phyloP scores from a whole-genome alignment of 2,888 invertebrate genomes.

The Eucera pruinosa region DNA sequence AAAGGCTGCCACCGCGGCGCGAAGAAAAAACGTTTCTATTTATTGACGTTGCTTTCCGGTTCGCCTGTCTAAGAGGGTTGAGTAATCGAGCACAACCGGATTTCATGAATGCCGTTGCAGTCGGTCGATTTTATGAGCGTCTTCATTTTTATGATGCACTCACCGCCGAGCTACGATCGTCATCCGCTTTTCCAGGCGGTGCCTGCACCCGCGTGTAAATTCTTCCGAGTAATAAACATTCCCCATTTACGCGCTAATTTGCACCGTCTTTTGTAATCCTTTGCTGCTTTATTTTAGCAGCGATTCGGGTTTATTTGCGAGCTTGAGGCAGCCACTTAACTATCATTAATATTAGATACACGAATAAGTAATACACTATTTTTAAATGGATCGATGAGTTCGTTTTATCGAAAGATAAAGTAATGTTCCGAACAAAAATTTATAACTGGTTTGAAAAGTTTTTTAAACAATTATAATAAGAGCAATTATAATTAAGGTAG shows the following conservation, averaged over 20 bases:
- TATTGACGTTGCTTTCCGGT: conserved; percentile 45
- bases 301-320: no score
- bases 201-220: conserved; percentile 56
- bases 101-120: conserved; percentile 40
- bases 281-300: background rate
- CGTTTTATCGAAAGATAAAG: no score
- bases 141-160: conserved; percentile 68
- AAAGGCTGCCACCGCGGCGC: background rate
- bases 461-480: no score
- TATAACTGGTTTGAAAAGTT: no score
- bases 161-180: conserved; percentile 55
- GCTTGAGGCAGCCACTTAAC: no score
- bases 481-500: no score
- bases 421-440: no score
- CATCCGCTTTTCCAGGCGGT: conserved; percentile 41
- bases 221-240: conserved; percentile 44
- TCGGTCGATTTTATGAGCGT: conserved; percentile 65
- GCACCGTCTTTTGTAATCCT: background rate
- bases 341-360: no score
- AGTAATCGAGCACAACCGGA: conserved; percentile 11
- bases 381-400: no score
- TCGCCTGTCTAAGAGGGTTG: conserved; percentile 19
- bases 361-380: no score
- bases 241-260: conserved; percentile 28
- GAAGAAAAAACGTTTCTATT: conserved; percentile 45